phyloP scores from a whole-genome alignment of 1,140 invertebrate species.

The Drosophila pectinifera region DNA sequence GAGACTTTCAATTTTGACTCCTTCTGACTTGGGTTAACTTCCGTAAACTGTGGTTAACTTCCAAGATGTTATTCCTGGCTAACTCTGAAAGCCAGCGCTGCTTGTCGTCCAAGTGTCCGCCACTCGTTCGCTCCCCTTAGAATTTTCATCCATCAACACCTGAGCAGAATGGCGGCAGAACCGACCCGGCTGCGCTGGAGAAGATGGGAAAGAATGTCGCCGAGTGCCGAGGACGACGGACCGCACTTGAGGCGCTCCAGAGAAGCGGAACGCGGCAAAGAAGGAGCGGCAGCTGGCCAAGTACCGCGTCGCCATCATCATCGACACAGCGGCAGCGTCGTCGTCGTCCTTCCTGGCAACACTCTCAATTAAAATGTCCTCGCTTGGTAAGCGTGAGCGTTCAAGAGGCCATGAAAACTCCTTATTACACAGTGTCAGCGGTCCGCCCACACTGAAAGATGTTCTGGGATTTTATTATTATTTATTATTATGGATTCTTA shows the following conservation, averaged over 20 bases:
- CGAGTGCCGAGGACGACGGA: constrained; percentile 41
- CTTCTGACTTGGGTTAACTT: not conserved
- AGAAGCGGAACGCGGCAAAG: constrained; percentile 30
- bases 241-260: constrained; percentile 65
- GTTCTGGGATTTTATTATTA: not conserved
- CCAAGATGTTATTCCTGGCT: constrained; percentile 25
- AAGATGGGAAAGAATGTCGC: constrained; percentile 40
- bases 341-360: constrained; percentile 64
- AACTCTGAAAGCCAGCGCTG: constrained; percentile 19
- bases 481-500: too few species aligned
- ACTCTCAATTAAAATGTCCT: constrained; percentile 83
- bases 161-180: constrained; percentile 41
- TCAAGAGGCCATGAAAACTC: constrained; percentile 83
- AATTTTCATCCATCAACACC: constrained; percentile 73
- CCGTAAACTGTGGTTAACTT: constrained; percentile 20
- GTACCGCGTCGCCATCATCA: constrained; percentile 55
- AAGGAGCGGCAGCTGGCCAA: constrained; percentile 73
- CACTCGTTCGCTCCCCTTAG: constrained; percentile 27
- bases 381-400: constrained; percentile 82
- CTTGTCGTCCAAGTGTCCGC: constrained; percentile 40
- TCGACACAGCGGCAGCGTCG: constrained; percentile 33
- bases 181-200: not conserved
- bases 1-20: not conserved
- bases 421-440: constrained; percentile 79
- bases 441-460: constrained; percentile 19